A percentile compares a stretch with the other conserved stretches of the same genome.
phyloP scores from a whole-genome alignment of 2,113 vertebrate genomes.

The Mugil cephalus region DNA sequence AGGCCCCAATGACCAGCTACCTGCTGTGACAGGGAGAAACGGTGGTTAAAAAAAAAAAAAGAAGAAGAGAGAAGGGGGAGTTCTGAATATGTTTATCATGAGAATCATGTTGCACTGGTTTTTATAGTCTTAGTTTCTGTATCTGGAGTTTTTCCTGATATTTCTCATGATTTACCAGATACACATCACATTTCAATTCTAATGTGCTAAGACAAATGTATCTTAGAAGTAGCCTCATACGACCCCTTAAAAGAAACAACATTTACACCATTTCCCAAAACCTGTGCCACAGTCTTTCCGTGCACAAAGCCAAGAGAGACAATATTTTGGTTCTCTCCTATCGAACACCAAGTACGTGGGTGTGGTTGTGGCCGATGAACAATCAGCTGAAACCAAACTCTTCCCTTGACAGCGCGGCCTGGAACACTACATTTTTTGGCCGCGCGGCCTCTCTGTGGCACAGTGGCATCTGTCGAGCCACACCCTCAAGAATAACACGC shows the following conservation, averaged over 20 bases:
- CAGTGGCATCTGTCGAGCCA: slow-evolving; percentile 45
- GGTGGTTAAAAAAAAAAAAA: too few relatives aligned
- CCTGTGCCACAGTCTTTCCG: background rate
- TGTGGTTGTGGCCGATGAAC: slow-evolving; percentile 29
- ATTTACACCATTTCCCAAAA: slow-evolving; percentile 9
- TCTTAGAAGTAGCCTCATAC: background rate
- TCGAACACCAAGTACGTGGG: slow-evolving; percentile 47
- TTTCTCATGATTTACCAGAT: background rate
- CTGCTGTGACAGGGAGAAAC: slow-evolving; percentile 39
- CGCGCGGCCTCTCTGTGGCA: slow-evolving; percentile 32
- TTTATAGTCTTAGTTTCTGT: background rate
- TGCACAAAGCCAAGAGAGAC: slow-evolving; percentile 18
- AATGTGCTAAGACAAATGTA: too few relatives aligned
- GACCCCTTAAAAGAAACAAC: slow-evolving; percentile 7
- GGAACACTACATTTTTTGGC: slow-evolving; percentile 22
- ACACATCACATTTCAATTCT: too few relatives aligned
- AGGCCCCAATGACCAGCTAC: slow-evolving; percentile 12
- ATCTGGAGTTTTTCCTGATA: background rate
- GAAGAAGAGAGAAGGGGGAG: background rate
- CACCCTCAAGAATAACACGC: slow-evolving; percentile 66
- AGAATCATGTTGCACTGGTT: background rate
- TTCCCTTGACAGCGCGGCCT: slow-evolving; percentile 20
- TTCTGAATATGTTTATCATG: background rate
- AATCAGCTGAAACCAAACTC: slow-evolving; percentile 63
- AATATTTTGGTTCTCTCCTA: slow-evolving; percentile 32